Conservation (phyloP, 1,140 invertebrate species). For the Sinella curviseta region DNA sequence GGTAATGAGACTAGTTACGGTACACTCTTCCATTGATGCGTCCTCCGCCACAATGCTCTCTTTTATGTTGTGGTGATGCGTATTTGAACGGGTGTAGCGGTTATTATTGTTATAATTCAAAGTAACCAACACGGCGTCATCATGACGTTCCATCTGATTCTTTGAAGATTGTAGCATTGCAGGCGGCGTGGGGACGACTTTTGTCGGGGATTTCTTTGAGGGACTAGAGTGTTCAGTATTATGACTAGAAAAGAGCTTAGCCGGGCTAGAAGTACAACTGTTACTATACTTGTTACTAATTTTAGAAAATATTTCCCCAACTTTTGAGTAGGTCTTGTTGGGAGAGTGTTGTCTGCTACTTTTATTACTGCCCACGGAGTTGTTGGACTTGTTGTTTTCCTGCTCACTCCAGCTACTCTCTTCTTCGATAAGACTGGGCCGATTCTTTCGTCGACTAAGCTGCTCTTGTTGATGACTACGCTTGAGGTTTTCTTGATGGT, state of each 20-base stretch:
- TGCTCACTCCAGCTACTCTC: neutral
- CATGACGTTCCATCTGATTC: neutral
- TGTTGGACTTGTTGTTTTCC: neutral
- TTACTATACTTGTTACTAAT: slow-evolving; percentile 5
- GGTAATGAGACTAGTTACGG: neutral
- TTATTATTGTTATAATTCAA: neutral
- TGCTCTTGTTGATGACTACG: neutral
- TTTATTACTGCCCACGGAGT: neutral
- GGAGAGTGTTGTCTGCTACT: neutral
- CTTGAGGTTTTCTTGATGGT: neutral
- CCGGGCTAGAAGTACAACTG: neutral
- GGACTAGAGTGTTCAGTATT: neutral
- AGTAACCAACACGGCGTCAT: neutral
- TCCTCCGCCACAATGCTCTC: neutral
- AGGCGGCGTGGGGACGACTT: neutral
- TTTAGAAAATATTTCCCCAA: slow-evolving; percentile 1
- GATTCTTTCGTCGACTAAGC: neutral
- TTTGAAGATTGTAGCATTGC: neutral
- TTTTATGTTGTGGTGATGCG: neutral
- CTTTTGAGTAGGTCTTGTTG: neutral
- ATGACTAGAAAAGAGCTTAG: neutral
- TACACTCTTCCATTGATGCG: neutral
- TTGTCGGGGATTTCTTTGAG: neutral
- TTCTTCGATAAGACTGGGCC: neutral
- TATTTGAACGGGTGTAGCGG: neutral